phyloP scores from a whole-genome alignment of 2,888 invertebrate genomes.

The Ryuthela nishihirai region DNA sequence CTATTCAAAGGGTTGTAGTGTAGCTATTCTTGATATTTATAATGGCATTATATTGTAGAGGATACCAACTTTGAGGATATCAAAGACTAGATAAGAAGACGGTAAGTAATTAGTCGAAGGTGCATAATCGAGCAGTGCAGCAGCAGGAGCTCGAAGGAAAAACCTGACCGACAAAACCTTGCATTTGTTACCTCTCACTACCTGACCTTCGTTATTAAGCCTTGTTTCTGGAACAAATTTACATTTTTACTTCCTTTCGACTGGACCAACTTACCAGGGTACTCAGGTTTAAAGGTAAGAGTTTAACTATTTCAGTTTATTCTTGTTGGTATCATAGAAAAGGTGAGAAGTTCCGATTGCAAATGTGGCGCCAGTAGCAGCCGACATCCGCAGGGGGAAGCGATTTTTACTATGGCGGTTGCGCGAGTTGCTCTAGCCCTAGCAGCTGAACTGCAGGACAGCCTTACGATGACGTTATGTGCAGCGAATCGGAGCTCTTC shows the following conservation, averaged over 20 bases:
- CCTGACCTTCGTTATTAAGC: slow-evolving; percentile 33
- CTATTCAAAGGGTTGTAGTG: not conserved
- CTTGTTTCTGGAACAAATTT: too few relatives aligned
- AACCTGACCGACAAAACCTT: slow-evolving; percentile 21
- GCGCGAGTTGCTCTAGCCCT: slow-evolving; percentile 37
- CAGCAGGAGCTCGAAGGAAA: slow-evolving; percentile 23
- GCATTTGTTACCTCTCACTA: slow-evolving; percentile 33
- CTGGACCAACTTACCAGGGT: too few relatives aligned
- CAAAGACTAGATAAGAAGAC: too few relatives aligned
- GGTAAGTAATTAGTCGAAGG: slow-evolving; percentile 34
- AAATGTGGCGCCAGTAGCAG: slow-evolving; percentile 27
- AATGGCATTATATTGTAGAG: too few relatives aligned
- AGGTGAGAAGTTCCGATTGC: too few relatives aligned
- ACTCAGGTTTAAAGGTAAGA: too few relatives aligned
- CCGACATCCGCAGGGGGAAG: slow-evolving; percentile 26
- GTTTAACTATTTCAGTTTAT: too few relatives aligned
- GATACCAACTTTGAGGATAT: too few relatives aligned
- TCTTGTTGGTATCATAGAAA: too few relatives aligned
- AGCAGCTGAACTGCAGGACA: slow-evolving; percentile 33
- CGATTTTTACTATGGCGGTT: slow-evolving; percentile 36
- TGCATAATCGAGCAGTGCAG: slow-evolving; percentile 33
- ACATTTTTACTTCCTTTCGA: too few relatives aligned
- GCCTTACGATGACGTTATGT: slow-evolving; percentile 35
- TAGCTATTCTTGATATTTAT: too few relatives aligned
- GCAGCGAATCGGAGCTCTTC: slow-evolving; percentile 35